phyloP scores from a whole-genome alignment of 2,797 vertebrate species.

The Leptoclinus maculatus region DNA sequence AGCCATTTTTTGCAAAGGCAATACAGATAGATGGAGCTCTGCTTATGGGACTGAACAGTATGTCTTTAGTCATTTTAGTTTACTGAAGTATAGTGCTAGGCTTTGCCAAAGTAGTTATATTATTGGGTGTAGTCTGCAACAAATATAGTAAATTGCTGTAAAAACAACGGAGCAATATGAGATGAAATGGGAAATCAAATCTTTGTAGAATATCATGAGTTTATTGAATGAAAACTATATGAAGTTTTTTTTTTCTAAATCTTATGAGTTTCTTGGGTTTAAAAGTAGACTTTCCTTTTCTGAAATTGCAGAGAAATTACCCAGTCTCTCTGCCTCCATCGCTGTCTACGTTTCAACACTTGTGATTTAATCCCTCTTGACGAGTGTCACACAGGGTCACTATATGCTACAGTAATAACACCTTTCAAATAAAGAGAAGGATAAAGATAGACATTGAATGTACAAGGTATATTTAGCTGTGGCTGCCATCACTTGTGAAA shows the following conservation, averaged over 20 bases:
- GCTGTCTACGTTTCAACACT: conserved; percentile 27
- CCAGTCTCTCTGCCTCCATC: background rate
- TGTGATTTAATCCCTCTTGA: conserved; percentile 58
- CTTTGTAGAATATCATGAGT: conserved; percentile 58
- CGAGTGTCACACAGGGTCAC: conserved; percentile 57
- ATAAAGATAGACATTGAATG: conserved; percentile 64
- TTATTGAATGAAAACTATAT: conserved; percentile 65
- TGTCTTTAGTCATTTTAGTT: conserved; percentile 65
- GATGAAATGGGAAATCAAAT: conserved; percentile 63
- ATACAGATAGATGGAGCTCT: conserved; percentile 56
- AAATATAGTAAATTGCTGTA: conserved; percentile 48
- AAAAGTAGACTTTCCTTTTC: conserved; percentile 35
- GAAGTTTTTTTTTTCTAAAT: conserved; percentile 32
- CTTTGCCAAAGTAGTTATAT: conserved; percentile 39
- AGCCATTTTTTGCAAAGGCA: conserved; percentile 48
- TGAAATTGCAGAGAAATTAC: conserved; percentile 42
- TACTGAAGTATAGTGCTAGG: conserved; percentile 30
- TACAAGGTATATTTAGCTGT: conserved; percentile 67
- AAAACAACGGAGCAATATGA: conserved; percentile 31
- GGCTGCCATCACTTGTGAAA: conserved; percentile 59
- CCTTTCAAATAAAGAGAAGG: conserved; percentile 63
- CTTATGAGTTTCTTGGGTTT: conserved; percentile 63
- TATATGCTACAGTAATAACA: conserved; percentile 67
- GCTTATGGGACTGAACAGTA: conserved; percentile 56
- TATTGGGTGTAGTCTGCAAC: conserved; percentile 60